Percentiles rank a stretch among this genome's conserved stretches.
These are phyloP conservation scores for Aelia acuminata DNA, from an alignment of 2,888 invertebrate species.

Conservation along the genomic window DNA sequence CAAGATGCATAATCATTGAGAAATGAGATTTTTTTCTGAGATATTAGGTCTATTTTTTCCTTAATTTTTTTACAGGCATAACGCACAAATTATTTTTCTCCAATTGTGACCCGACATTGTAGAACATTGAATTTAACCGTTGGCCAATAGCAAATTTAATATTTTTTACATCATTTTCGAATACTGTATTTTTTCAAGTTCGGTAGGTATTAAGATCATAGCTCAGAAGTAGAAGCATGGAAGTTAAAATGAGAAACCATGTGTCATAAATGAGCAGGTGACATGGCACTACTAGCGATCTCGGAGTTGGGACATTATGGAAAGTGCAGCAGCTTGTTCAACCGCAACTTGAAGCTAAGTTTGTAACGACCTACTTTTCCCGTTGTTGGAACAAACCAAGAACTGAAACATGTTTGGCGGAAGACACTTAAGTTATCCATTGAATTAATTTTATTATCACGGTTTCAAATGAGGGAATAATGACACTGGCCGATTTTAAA, in stretches of 20 bases:
- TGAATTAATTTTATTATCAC: not conserved
- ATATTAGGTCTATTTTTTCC: no score
- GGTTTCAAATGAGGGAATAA: not conserved
- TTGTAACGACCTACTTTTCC: not conserved
- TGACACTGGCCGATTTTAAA: no score
- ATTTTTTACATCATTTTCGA: no score
- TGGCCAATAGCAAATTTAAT: no score
- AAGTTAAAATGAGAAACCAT: constrained; percentile 5
- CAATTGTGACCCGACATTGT: no score
- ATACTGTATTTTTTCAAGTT: no score
- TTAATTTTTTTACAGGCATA: no score
- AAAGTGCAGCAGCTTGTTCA: constrained; percentile 24
- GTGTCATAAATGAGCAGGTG: not conserved
- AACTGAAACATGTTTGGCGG: constrained; percentile 1
- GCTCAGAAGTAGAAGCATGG: not conserved
- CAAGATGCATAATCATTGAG: no score
- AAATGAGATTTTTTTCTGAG: no score
- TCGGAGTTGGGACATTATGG: constrained; percentile 13
- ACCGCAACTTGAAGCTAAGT: constrained; percentile 27
- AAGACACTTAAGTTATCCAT: not conserved
- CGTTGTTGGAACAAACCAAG: not conserved
- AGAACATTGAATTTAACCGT: no score
- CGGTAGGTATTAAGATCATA: not conserved
- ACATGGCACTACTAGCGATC: not conserved
- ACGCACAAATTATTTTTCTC: no score